These are phyloP conservation scores for Lanius collurio DNA, from an alignment of 2,113 vertebrate genomes.

Conservation along the genomic window DNA sequence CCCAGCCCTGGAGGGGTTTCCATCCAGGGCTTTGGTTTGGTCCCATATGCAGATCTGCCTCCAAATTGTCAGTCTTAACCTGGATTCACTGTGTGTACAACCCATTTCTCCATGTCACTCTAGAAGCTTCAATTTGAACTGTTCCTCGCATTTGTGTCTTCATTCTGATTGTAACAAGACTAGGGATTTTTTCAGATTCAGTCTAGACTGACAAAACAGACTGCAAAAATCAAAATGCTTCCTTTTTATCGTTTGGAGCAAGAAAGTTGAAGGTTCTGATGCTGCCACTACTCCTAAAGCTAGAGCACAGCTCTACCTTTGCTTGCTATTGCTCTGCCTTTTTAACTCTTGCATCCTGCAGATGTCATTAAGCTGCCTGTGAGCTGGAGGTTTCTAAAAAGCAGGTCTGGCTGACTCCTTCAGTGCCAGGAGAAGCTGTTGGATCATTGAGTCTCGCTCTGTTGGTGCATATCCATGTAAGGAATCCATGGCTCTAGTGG, in stretches of 20 bases:
- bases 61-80: not conserved
- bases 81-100: not conserved
- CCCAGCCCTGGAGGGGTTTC: not conserved
- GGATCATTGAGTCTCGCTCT: not conserved
- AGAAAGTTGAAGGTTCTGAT: not conserved
- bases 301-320: not conserved
- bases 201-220: not conserved
- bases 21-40: not conserved
- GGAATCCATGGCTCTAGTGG: not conserved
- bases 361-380: not conserved
- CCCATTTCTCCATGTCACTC: not conserved
- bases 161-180: not conserved
- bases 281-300: not conserved
- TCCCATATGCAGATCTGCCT: not conserved
- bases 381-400: not conserved
- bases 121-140: not conserved
- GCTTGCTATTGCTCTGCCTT: not conserved
- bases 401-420: not conserved
- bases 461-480: not conserved
- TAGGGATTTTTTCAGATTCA: not conserved
- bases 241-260: not conserved
- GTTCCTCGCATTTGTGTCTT: not conserved
- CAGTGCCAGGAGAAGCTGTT: not conserved
- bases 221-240: not conserved
- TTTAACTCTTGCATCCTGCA: not conserved